Percentiles rank a stretch among this genome's conserved stretches.
Conservation (phyloP, 2,888 invertebrate genomes). For the Meganola albula region DNA sequence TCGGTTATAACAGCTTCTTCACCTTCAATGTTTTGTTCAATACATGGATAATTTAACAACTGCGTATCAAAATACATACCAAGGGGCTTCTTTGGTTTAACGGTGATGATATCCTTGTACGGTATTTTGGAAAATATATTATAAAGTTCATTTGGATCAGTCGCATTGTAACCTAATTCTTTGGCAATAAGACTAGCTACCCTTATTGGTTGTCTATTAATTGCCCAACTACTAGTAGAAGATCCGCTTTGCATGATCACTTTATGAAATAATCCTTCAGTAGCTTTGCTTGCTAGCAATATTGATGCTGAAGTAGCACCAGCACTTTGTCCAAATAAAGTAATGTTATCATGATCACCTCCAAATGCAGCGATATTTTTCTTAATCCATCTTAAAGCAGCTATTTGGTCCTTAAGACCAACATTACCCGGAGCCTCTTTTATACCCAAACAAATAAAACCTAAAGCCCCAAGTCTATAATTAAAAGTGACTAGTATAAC, state of each 20-base stretch:
- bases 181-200: constrained; percentile 54
- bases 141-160: constrained; percentile 54
- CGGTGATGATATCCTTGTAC: constrained; percentile 38
- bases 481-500: constrained; percentile 64
- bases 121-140: constrained; percentile 46
- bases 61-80: constrained; percentile 58
- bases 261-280: constrained; percentile 54
- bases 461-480: constrained; percentile 60
- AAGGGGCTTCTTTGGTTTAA: constrained; percentile 44
- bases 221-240: constrained; percentile 54
- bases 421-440: constrained; percentile 68
- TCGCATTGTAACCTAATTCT: constrained; percentile 45
- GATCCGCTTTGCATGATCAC: constrained; percentile 65
- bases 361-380: constrained; percentile 64
- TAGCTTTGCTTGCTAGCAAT: constrained; percentile 46
- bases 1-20: constrained; percentile 53
- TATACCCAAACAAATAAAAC: constrained; percentile 59
- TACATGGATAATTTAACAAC: constrained; percentile 55
- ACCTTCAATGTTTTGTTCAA: constrained; percentile 50
- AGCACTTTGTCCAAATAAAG: constrained; percentile 67
- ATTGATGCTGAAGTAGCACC: constrained; percentile 54
- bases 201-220: constrained; percentile 55
- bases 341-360: constrained; percentile 62
- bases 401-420: constrained; percentile 63
- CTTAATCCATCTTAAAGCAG: constrained; percentile 65